Conservation (phyloP, 2,888 invertebrate genomes). For the Neria commutata region DNA sequence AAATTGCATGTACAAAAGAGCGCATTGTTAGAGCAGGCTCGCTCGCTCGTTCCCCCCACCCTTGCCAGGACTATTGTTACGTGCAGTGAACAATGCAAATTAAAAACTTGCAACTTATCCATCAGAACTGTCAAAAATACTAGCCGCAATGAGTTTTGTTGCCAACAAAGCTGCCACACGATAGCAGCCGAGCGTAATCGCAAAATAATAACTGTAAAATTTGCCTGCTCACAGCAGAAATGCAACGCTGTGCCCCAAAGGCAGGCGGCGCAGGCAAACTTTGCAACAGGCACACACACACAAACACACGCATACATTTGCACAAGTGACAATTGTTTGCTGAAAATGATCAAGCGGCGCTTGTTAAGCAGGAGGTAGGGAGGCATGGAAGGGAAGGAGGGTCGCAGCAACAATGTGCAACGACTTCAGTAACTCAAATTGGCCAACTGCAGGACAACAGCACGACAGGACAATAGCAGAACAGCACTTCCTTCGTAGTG, state of each 20-base stretch:
- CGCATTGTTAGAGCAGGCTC: no score
- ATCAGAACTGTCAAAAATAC: slow-evolving; percentile 1
- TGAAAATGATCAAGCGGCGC: neutral
- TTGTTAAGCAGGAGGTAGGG: neutral
- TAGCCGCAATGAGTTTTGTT: slow-evolving; percentile 4
- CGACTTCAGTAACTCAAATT: no score
- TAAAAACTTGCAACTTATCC: slow-evolving; percentile 1
- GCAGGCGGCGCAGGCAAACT: slow-evolving; percentile 19
- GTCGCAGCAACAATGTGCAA: no score
- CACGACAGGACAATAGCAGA: no score
- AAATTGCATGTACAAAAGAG: no score
- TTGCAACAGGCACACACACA: slow-evolving; percentile 20
- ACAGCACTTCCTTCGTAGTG: no score
- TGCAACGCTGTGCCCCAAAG: slow-evolving; percentile 4
- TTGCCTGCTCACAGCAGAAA: slow-evolving; percentile 25
- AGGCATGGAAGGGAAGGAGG: neutral
- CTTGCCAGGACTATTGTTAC: no score
- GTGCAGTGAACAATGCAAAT: neutral
- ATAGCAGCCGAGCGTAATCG: slow-evolving; percentile 30
- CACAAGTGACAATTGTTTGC: slow-evolving; percentile 16
- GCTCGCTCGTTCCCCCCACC: no score
- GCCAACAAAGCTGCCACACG: neutral
- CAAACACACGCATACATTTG: no score
- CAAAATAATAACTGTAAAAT: slow-evolving; percentile 36
- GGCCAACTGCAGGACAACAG: no score